phyloP scores from a whole-genome alignment of 2,113 vertebrate species.

The Semicossyphus pulcher region DNA sequence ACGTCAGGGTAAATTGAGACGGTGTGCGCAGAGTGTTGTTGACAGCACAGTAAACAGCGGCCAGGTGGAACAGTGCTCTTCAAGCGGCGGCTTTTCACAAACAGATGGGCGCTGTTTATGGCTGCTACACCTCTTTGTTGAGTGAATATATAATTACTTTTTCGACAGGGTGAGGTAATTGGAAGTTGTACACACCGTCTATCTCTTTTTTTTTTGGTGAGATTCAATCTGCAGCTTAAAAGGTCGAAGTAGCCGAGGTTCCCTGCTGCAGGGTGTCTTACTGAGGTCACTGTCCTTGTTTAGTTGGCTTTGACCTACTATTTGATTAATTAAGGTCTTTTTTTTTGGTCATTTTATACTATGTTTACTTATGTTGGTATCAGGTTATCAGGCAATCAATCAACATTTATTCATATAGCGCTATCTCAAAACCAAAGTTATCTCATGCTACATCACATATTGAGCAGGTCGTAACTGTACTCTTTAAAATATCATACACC shows the following conservation, averaged over 20 bases:
- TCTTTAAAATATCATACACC: too few species aligned
- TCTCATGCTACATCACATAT: too few species aligned
- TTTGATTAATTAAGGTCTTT: too few species aligned
- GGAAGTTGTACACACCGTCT: conserved; percentile 57
- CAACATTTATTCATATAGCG: too few species aligned
- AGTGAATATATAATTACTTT: conserved; percentile 76
- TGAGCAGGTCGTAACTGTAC: too few species aligned
- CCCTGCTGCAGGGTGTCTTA: neutral
- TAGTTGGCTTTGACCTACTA: too few species aligned
- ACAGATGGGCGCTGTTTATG: conserved; percentile 76
- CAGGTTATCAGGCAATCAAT: too few species aligned
- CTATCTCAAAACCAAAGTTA: too few species aligned
- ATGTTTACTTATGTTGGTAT: too few species aligned
- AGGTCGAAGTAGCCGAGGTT: neutral
- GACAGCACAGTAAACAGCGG: conserved; percentile 69
- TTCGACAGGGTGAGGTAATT: conserved; percentile 67
- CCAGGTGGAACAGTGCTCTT: conserved; percentile 73
- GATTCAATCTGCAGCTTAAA: conserved; percentile 20
- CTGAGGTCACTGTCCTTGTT: neutral
- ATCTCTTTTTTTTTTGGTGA: conserved; percentile 34
- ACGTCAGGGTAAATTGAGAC: conserved; percentile 69
- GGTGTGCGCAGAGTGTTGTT: conserved; percentile 57
- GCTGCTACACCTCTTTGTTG: conserved; percentile 68
- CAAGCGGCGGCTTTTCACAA: conserved; percentile 63
- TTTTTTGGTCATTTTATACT: neutral